Conservation (phyloP, 2,888 invertebrate species). For the Agriopis aurantiaria region DNA sequence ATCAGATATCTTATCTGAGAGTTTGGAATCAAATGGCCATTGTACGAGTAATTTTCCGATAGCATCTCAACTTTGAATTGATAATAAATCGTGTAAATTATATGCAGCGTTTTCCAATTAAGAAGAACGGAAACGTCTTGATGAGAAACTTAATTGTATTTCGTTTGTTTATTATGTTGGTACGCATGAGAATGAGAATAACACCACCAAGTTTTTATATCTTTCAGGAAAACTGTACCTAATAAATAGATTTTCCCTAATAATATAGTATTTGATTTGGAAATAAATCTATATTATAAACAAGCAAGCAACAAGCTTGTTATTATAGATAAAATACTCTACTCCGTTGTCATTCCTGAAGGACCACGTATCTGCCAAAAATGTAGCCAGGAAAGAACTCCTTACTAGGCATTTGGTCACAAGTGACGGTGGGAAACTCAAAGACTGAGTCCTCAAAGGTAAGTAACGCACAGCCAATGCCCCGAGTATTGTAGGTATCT, state of each 20-base stretch:
- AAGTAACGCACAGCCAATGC: no score
- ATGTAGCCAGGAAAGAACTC: no score
- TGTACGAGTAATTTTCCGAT: constrained; percentile 39
- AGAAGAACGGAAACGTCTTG: constrained; percentile 24
- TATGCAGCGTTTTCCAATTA: constrained; percentile 37
- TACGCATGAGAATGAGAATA: constrained; percentile 5
- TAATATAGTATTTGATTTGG: no score
- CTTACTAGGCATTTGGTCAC: no score
- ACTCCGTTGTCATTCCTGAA: not conserved
- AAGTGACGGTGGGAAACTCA: no score
- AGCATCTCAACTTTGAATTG: constrained; percentile 29
- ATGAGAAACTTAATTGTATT: constrained; percentile 27
- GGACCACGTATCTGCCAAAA: no score
- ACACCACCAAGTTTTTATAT: not conserved
- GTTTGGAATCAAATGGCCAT: constrained; percentile 26
- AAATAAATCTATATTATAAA: no score
- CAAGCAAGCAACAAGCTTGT: no score
- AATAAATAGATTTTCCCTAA: not conserved
- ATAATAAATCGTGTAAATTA: constrained; percentile 36
- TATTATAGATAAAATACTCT: not conserved
- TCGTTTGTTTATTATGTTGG: constrained; percentile 13
- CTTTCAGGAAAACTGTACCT: not conserved
- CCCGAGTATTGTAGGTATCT: no score
- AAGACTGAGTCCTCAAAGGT: no score
- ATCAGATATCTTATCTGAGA: constrained; percentile 16